phyloP scores from a whole-genome alignment of 2,888 invertebrate genomes.

The Limnephilus rhombicus region DNA sequence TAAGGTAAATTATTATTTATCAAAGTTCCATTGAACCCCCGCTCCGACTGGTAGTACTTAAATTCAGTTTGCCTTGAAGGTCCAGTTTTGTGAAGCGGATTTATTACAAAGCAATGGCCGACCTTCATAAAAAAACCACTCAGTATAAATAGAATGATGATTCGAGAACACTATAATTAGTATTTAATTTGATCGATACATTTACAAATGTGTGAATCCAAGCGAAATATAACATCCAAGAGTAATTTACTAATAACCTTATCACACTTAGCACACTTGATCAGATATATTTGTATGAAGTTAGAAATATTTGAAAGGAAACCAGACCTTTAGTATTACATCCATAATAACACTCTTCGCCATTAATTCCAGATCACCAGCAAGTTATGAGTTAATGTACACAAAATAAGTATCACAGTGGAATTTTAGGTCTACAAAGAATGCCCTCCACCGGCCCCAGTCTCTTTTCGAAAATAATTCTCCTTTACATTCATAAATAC shows the following conservation, averaged over 20 bases:
- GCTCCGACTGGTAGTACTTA: background rate
- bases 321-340: too few relatives aligned
- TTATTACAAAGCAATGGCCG: conserved; percentile 14
- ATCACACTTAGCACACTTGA: background rate
- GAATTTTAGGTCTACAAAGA: too few relatives aligned
- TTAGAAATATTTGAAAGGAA: background rate
- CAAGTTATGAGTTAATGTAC: too few relatives aligned
- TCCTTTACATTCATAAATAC: too few relatives aligned
- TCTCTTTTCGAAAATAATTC: background rate
- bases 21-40: background rate
- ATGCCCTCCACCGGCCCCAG: background rate
- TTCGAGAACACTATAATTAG: background rate
- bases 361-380: too few relatives aligned
- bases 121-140: background rate
- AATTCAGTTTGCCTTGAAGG: conserved; percentile 6
- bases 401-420: too few relatives aligned
- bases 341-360: too few relatives aligned
- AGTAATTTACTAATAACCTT: background rate
- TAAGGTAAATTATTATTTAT: background rate
- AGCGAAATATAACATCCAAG: background rate
- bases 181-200: background rate
- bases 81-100: background rate
- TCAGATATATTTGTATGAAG: background rate
- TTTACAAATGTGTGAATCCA: background rate
- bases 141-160: background rate